These are phyloP conservation scores for Fissipunctia ypsillon DNA, from an alignment of 2,888 invertebrate genomes.

Conservation along the genomic window DNA sequence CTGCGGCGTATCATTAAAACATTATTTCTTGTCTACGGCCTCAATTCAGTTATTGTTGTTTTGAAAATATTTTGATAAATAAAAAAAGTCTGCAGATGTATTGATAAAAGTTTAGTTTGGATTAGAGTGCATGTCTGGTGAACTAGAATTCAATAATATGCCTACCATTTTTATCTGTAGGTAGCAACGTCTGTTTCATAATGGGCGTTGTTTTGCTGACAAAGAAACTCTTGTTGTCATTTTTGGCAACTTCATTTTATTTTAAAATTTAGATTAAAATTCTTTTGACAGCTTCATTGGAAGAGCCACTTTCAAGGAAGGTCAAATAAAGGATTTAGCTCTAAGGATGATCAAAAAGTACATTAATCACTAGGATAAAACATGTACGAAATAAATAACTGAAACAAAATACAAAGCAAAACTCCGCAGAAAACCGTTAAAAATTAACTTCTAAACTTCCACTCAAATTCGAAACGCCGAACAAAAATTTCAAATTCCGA, in stretches of 20 bases:
- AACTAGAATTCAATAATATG: conserved; percentile 35
- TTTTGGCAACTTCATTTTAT: conserved; percentile 2
- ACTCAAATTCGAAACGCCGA: conserved; percentile 32
- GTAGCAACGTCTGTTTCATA: conserved; percentile 4
- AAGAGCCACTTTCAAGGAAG: neutral
- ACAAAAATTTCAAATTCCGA: conserved; percentile 50
- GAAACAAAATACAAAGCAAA: neutral
- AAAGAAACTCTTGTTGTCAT: neutral
- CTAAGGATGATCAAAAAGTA: neutral
- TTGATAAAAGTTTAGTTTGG: conserved; percentile 27
- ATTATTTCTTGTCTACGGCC: conserved; percentile 47
- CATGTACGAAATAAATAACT: neutral
- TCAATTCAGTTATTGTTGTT: conserved; percentile 45
- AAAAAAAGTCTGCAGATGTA: conserved; percentile 33
- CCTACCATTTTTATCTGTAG: conserved; percentile 22
- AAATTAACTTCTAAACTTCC: conserved; percentile 14
- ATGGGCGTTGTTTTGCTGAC: neutral
- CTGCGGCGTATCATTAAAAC: conserved; percentile 39
- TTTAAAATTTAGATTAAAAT: neutral
- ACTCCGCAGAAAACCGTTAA: neutral
- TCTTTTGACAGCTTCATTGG: neutral
- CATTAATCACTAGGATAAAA: neutral
- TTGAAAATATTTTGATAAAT: conserved; percentile 43
- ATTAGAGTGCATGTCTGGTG: conserved; percentile 36
- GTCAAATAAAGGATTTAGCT: neutral